Conservation (phyloP, 1,140 invertebrate species). For the Drosophila lacteicornis region DNA sequence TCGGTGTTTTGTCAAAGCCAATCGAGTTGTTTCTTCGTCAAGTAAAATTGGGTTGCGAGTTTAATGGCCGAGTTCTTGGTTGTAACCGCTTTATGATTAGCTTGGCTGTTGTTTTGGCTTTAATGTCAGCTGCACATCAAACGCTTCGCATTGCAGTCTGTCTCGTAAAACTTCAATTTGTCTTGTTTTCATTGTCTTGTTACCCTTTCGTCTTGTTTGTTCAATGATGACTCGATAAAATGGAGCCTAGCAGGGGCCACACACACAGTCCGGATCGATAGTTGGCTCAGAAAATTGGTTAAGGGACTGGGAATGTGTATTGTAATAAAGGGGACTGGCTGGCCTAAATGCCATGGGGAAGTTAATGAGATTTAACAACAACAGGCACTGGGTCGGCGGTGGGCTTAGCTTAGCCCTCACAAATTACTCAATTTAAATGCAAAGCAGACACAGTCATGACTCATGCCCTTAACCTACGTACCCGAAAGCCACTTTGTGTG, state of each 20-base stretch:
- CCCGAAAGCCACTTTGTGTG: slow-evolving; percentile 1
- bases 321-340: slow-evolving; percentile 9
- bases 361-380: slow-evolving; percentile 39
- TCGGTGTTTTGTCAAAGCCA: slow-evolving; percentile 20
- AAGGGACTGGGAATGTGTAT: slow-evolving; percentile 10
- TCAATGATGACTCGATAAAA: slow-evolving; percentile 57
- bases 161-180: slow-evolving; percentile 39
- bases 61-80: slow-evolving; percentile 50
- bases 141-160: slow-evolving; percentile 33
- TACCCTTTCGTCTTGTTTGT: slow-evolving; percentile 12
- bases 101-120: slow-evolving; percentile 40
- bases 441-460: slow-evolving; percentile 39
- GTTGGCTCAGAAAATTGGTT: slow-evolving; percentile 7
- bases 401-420: slow-evolving; percentile 12
- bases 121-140: slow-evolving; percentile 68
- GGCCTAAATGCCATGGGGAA: slow-evolving; percentile 33
- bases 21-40: slow-evolving; percentile 28
- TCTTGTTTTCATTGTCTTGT: slow-evolving; percentile 27
- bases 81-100: slow-evolving; percentile 48
- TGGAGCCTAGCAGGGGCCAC: slow-evolving; percentile 16
- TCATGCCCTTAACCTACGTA: slow-evolving; percentile 49
- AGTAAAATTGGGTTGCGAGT: slow-evolving; percentile 51
- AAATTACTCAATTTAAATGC: slow-evolving; percentile 52
- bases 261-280: slow-evolving; percentile 38
- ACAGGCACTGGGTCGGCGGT: slow-evolving; percentile 12